Evolutionary conservation across 2,797 vertebrate species (phyloP).

Genomic region (Ctenochaetus hawaiiensis): DNA sequence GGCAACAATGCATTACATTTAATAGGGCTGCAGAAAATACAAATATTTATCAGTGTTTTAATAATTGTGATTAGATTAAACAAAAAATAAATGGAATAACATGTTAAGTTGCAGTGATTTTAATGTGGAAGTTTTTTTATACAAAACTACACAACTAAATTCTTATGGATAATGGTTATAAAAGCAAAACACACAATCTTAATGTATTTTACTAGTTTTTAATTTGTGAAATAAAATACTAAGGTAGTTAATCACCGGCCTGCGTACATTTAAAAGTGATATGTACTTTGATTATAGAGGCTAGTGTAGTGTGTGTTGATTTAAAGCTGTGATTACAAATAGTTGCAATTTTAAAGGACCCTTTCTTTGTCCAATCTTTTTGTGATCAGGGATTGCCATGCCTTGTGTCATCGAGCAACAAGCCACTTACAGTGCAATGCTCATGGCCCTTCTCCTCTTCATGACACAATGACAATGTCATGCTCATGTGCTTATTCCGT

Average conservation of each 20-base stretch:
- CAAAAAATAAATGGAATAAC: background rate
- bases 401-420: background rate
- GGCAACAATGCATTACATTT: constrained; percentile 4
- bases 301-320: background rate
- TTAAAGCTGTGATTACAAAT: background rate
- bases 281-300: background rate
- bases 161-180: background rate
- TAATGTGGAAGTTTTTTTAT: background rate
- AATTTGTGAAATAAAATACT: background rate
- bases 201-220: background rate
- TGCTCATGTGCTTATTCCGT: constrained; percentile 43
- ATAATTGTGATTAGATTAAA: background rate
- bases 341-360: too few relatives aligned
- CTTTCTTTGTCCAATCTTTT: background rate
- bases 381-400: background rate
- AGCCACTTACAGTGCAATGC: constrained; percentile 12
- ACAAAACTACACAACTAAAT: background rate
- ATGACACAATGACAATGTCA: constrained; percentile 18
- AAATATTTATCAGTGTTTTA: constrained; percentile 8
- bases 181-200: background rate
- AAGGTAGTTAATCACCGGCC: background rate
- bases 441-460: background rate
- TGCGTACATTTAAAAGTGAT: background rate
- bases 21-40: background rate
- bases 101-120: background rate